A percentile compares a stretch with the other conserved stretches of the same genome.
These are phyloP conservation scores for Solea senegalensis DNA, from an alignment of 2,113 vertebrate species.

Conservation along the genomic window DNA sequence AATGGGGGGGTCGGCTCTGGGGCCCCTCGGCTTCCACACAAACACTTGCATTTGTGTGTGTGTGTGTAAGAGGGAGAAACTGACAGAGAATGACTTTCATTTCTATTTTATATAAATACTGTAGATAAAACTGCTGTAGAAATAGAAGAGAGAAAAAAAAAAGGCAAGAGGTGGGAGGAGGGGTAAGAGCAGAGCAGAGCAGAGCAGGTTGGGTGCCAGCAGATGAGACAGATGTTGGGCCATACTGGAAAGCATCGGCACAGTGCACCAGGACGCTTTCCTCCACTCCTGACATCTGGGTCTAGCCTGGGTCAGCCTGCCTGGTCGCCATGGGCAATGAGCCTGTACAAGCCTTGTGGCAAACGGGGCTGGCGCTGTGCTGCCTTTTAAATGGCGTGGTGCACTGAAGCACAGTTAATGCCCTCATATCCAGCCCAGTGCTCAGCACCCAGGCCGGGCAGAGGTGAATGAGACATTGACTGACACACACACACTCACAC, in stretches of 20 bases:
- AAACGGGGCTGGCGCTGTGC: constrained; percentile 85
- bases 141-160: constrained; percentile 24
- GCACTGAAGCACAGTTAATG: constrained; percentile 91
- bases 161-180: constrained; percentile 50
- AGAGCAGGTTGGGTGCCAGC: constrained; percentile 86
- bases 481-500: constrained; percentile 34
- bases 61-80: constrained; percentile 39
- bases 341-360: constrained; percentile 91
- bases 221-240: constrained; percentile 95
- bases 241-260: constrained; percentile 91
- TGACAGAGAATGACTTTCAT: constrained; percentile 43
- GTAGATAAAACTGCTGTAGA: constrained; percentile 17
- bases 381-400: constrained; percentile 89
- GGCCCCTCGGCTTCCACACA: constrained; percentile 56
- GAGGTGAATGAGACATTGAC: constrained; percentile 84
- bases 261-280: constrained; percentile 89
- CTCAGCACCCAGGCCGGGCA: constrained; percentile 85
- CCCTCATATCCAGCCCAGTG: constrained; percentile 89
- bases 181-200: constrained; percentile 69
- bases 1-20: constrained; percentile 72
- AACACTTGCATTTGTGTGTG: constrained; percentile 40
- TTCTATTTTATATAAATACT: constrained; percentile 24
- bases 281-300: constrained; percentile 96
- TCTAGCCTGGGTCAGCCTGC: constrained; percentile 85
- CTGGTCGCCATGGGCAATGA: constrained; percentile 87